Conservation (phyloP, 1,140 invertebrate genomes). For the Drosophila triauraria region DNA sequence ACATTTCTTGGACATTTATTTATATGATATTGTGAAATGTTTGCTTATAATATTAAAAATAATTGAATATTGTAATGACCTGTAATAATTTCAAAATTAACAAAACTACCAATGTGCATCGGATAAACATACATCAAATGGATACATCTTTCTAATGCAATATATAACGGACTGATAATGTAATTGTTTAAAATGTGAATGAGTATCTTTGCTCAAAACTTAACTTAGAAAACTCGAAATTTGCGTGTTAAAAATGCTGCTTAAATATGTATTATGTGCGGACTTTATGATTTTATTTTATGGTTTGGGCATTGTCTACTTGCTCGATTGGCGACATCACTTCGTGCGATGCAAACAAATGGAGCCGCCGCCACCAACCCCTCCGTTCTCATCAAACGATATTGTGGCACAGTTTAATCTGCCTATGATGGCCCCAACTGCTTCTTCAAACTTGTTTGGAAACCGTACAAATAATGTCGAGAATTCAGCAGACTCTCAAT, state of each 20-base stretch:
- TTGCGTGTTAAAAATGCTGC: slow-evolving; percentile 20
- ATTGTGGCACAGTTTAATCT: slow-evolving; percentile 77
- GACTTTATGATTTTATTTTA: slow-evolving; percentile 6
- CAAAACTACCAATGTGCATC: background rate
- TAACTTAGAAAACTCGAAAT: too few species aligned
- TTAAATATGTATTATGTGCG: slow-evolving; percentile 9
- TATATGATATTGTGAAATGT: background rate
- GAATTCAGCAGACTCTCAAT: slow-evolving; percentile 14
- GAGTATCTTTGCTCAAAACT: slow-evolving; percentile 1
- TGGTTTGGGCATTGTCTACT: slow-evolving; percentile 23
- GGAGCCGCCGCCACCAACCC: background rate
- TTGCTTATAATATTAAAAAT: too few species aligned
- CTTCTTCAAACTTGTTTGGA: slow-evolving; percentile 15
- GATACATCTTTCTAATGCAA: background rate
- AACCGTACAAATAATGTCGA: slow-evolving; percentile 39
- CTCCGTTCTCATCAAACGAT: slow-evolving; percentile 57
- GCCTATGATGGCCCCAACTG: slow-evolving; percentile 41
- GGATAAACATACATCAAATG: background rate
- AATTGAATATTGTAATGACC: background rate
- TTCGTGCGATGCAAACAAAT: slow-evolving; percentile 20
- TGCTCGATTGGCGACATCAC: slow-evolving; percentile 14
- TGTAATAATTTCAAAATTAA: background rate
- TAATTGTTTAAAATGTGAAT: slow-evolving; percentile 12
- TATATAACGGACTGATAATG: slow-evolving; percentile 1
- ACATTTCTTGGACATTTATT: background rate